Evolutionary conservation across 2,797 vertebrate species (phyloP), one percentile per base, ranked within the genome.

Genomic region (Urosaurus nigricauda): DNA sequence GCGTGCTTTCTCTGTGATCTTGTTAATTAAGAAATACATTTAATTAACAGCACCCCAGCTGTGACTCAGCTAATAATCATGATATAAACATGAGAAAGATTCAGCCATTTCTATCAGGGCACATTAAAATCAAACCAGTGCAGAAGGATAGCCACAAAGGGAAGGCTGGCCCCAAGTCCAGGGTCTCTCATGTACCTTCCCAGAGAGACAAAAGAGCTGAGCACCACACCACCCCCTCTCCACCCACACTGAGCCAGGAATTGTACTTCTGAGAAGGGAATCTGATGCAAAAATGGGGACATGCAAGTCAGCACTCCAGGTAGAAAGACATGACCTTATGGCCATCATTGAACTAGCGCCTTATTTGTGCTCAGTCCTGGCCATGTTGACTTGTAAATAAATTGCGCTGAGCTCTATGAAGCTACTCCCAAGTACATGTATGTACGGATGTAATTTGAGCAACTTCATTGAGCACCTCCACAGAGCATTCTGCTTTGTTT

Each of bases 1-100:
- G 95, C 89, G 84, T 95, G 88, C 91, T 94, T 90, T 92, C 91
- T 83, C 95, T 94, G 92, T 88, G 94, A 95, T 94, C 95, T 93
- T 92, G 94, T 95, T 95, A 95, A 95, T 96, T 96, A 95, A 96
- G 94, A 95, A 94, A 93, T 95, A 94, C 94, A 95, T 95, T 95
- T 96, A 95, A 96, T 96, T 95, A 96, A 93, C 94, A 89, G 95
- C 94, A 93, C 93, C 94, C 95, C 95, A 95, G 95, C 95, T 96
- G 95, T 96, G 95, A 95, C 95, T 96, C 95, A 95, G 95, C 93
- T 95, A 91, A 95, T 95, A 92, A 90, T 63, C 91, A 2, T 83
- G 93, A 95, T 94, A 81, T 73, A 92, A 94, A 92, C 92, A 84
- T 71, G 91, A 94, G 88, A 92, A 0, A 32, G 91, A 90, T 90